Conservation (phyloP, 2,797 vertebrate species). For the Enoplosus armatus region DNA sequence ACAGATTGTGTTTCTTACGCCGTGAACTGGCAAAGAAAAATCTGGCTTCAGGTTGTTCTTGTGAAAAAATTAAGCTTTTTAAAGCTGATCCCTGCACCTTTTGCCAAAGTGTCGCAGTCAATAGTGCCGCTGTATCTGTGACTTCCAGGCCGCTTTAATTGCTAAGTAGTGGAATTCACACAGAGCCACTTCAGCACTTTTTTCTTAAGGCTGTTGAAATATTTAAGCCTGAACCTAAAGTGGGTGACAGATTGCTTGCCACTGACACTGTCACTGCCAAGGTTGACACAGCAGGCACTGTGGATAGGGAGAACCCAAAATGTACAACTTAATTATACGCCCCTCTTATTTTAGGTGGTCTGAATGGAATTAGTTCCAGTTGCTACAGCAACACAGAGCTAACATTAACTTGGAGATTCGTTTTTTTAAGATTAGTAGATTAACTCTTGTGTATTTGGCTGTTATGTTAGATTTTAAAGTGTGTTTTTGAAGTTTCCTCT, state of each 20-base stretch:
- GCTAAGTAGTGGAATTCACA: conserved; percentile 75
- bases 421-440: not conserved
- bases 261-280: conserved; percentile 58
- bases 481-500: not conserved
- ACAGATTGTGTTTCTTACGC: conserved; percentile 1
- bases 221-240: conserved; percentile 74
- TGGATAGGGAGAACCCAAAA: conserved; percentile 16
- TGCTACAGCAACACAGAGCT: conserved; percentile 4
- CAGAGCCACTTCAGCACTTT: conserved; percentile 79
- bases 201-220: conserved; percentile 77
- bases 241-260: conserved; percentile 70
- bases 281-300: conserved; percentile 51
- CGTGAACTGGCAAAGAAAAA: conserved; percentile 1
- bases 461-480: not conserved
- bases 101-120: conserved; percentile 48
- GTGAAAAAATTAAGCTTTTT: conserved; percentile 24
- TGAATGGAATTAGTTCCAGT: not conserved
- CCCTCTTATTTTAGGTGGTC: not conserved
- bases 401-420: not conserved
- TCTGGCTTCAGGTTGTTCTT: conserved; percentile 15
- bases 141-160: conserved; percentile 76
- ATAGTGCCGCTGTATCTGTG: conserved; percentile 44
- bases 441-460: no score
- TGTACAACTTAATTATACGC: conserved; percentile 52
- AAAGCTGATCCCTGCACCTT: conserved; percentile 59